Conservation (phyloP, 2,888 invertebrate species). For the Synanthedon formicaeformis region DNA sequence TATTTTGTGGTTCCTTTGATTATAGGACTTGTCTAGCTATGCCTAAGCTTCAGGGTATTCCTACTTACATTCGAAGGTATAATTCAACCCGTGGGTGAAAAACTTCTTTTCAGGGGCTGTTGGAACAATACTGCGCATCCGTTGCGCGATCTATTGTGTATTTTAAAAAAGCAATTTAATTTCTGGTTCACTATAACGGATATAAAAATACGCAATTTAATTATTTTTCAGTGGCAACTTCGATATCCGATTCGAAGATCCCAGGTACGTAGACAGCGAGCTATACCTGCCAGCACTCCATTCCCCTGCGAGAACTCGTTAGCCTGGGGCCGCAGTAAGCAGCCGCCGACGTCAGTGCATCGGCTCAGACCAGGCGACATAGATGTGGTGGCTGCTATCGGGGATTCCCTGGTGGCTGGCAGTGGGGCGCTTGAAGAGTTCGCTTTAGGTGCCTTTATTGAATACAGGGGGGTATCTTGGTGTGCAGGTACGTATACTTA, state of each 20-base stretch:
- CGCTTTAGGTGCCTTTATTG: slow-evolving; percentile 79
- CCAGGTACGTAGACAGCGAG: slow-evolving; percentile 63
- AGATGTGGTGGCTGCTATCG: slow-evolving; percentile 78
- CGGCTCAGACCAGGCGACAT: slow-evolving; percentile 75
- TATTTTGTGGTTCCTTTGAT: too few relatives aligned
- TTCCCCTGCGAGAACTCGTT: slow-evolving; percentile 71
- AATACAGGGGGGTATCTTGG: slow-evolving; percentile 81
- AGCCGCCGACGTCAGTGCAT: slow-evolving; percentile 75
- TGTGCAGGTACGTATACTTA: slow-evolving; percentile 65
- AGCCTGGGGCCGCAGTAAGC: slow-evolving; percentile 42
- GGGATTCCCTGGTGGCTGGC: slow-evolving; percentile 79
- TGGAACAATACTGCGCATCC: too few relatives aligned
- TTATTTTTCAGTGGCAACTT: slow-evolving; percentile 39
- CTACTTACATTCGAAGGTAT: too few relatives aligned
- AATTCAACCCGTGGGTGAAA: too few relatives aligned
- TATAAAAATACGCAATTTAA: background rate
- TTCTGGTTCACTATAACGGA: too few relatives aligned
- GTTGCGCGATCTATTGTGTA: too few relatives aligned
- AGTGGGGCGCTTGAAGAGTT: slow-evolving; percentile 80
- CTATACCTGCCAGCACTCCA: slow-evolving; percentile 55
- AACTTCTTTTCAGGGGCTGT: too few relatives aligned
- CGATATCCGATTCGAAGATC: slow-evolving; percentile 58
- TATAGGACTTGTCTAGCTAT: too few relatives aligned
- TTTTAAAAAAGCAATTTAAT: too few relatives aligned
- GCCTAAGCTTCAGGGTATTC: too few relatives aligned